Evolutionary conservation across 2,888 invertebrate genomes (phyloP).

Genomic region (Desoria tigrina): DNA sequence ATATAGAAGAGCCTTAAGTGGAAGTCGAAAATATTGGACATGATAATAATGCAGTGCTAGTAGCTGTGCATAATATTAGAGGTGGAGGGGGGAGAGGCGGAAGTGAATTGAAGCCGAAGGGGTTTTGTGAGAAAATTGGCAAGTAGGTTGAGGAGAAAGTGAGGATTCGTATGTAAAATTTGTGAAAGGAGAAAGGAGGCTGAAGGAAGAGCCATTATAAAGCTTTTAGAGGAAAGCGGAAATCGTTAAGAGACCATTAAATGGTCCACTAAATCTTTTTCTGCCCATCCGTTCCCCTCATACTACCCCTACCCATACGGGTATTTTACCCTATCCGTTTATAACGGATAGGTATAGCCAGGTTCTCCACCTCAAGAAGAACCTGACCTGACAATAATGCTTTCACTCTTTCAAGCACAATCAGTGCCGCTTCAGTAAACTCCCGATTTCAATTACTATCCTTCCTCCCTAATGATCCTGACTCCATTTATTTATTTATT

Average conservation of each 20-base stretch:
- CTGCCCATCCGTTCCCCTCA: conserved; percentile 20
- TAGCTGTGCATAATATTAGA: no score
- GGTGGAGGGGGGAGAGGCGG: neutral
- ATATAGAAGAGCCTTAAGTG: no score
- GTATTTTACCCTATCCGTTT: no score
- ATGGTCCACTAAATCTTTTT: conserved; percentile 45
- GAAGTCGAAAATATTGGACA: no score
- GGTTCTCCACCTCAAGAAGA: no score
- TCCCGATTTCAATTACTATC: no score
- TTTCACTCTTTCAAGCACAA: conserved; percentile 17
- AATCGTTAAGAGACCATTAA: conserved; percentile 52
- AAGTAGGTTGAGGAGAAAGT: neutral
- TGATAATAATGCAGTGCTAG: no score
- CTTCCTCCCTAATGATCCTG: neutral
- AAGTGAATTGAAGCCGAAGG: neutral
- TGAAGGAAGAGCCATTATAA: conserved; percentile 22
- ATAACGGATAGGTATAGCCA: no score
- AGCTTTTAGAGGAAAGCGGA: conserved; percentile 49
- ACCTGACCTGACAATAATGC: no score
- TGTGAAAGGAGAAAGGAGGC: no score
- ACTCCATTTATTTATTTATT: conserved; percentile 19
- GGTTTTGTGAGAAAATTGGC: neutral
- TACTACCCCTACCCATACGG: no score
- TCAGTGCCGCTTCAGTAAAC: conserved; percentile 1
- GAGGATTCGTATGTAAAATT: no score